These are phyloP conservation scores for Ceraclea dissimilis DNA, from an alignment of 2,888 invertebrate species.

Conservation along the genomic window DNA sequence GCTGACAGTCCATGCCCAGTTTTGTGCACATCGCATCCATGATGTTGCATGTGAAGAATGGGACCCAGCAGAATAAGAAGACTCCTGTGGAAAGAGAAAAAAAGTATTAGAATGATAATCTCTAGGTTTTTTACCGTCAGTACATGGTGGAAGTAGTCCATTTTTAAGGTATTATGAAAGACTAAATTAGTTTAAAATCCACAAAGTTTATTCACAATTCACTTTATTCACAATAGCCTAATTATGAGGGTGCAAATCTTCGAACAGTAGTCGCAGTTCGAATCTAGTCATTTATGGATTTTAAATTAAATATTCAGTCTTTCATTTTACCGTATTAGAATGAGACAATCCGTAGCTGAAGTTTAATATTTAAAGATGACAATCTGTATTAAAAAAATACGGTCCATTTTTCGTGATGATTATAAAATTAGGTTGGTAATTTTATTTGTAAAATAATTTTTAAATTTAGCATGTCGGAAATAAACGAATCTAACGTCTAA, in stretches of 20 bases:
- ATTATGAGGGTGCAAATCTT: no score
- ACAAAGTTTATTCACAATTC: not conserved
- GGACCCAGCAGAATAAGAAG: conserved; percentile 97
- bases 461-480: no score
- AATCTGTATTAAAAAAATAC: not conserved
- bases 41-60: conserved; percentile 97
- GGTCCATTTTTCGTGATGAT: not conserved
- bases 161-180: no score
- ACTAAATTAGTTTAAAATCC: not conserved
- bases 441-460: no score
- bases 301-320: no score
- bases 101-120: not conserved
- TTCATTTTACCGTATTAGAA: no score
- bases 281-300: no score
- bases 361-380: no score
- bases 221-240: no score
- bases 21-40: conserved; percentile 95
- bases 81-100: conserved; percentile 64
- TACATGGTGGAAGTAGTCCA: no score
- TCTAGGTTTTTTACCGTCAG: not conserved
- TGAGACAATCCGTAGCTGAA: no score
- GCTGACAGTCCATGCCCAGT: conserved; percentile 67
- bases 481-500: not conserved
- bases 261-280: no score
- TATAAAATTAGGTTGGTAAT: not conserved